phyloP scores from a whole-genome alignment of 2,888 invertebrate species.

The Auanema freiburgensis region DNA sequence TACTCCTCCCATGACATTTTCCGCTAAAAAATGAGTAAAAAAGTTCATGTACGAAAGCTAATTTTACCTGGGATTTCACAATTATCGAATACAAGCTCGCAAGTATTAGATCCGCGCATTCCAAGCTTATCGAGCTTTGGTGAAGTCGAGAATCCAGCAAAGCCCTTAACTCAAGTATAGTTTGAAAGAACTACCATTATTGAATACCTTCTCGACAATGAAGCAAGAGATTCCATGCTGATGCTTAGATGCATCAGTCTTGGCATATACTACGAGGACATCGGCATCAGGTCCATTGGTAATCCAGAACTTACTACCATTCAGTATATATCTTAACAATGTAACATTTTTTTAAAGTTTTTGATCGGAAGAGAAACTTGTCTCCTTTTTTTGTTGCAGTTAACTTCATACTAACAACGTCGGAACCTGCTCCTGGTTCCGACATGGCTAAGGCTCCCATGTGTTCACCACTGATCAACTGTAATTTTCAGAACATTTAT shows the following conservation, averaged over 20 bases:
- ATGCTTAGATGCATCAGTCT: slow-evolving; percentile 74
- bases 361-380: slow-evolving; percentile 19
- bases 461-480: slow-evolving; percentile 84
- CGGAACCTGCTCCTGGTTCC: slow-evolving; percentile 88
- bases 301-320: slow-evolving; percentile 98
- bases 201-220: slow-evolving; percentile 79
- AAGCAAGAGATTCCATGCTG: slow-evolving; percentile 89
- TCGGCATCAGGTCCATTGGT: slow-evolving; percentile 97
- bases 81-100: slow-evolving; percentile 92
- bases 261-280: slow-evolving; percentile 88
- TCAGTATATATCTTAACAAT: slow-evolving; percentile 77
- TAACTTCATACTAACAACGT: slow-evolving; percentile 94
- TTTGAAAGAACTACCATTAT: slow-evolving; percentile 4
- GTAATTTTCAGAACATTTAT: neutral
- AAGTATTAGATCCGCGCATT: slow-evolving; percentile 94
- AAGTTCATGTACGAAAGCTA: slow-evolving; percentile 72
- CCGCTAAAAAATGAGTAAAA: slow-evolving; percentile 67
- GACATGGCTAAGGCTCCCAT: slow-evolving; percentile 97
- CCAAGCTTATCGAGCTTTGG: slow-evolving; percentile 94
- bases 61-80: slow-evolving; percentile 79
- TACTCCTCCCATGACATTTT: slow-evolving; percentile 81
- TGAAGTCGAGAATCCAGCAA: slow-evolving; percentile 83
- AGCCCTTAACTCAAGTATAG: slow-evolving; percentile 66
- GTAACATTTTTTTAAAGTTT: neutral
- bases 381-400: slow-evolving; percentile 76